phyloP scores from a whole-genome alignment of 2,888 invertebrate species.

The Thyatira batis region DNA sequence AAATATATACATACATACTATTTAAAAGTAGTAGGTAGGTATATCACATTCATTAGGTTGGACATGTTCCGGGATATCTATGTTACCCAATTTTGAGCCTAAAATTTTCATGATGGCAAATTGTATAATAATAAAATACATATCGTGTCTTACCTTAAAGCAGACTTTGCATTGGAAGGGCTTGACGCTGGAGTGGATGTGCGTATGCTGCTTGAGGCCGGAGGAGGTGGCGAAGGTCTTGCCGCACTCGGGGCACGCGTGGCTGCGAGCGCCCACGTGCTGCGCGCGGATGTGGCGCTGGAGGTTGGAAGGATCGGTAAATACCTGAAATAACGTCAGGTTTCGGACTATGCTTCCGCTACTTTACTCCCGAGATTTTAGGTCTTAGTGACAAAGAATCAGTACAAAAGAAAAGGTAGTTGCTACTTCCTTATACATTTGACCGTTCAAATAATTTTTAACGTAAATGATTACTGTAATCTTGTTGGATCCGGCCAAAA shows the following conservation, averaged over 20 bases:
- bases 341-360: conserved; percentile 49
- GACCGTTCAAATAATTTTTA: neutral
- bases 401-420: neutral
- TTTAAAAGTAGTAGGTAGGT: no score
- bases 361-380: neutral
- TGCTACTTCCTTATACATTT: neutral
- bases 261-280: conserved; percentile 97
- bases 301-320: conserved; percentile 97
- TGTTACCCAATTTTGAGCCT: no score
- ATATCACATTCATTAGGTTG: no score
- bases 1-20: no score
- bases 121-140: neutral
- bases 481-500: neutral
- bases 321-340: conserved; percentile 88
- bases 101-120: no score
- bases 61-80: no score
- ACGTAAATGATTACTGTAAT: neutral
- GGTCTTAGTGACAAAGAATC: neutral
- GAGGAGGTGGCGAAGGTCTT: conserved; percentile 99
- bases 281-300: conserved; percentile 98
- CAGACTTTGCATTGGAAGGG: conserved; percentile 99
- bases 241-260: conserved; percentile 99
- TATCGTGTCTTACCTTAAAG: conserved; percentile 87
- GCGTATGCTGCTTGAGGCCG: conserved; percentile 99
- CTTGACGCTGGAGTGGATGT: conserved; percentile 99